Evolutionary conservation across 1,140 invertebrate species (phyloP), one percentile per base, ranked within the genome.

Genomic region (Mylabris phalerata): DNA sequence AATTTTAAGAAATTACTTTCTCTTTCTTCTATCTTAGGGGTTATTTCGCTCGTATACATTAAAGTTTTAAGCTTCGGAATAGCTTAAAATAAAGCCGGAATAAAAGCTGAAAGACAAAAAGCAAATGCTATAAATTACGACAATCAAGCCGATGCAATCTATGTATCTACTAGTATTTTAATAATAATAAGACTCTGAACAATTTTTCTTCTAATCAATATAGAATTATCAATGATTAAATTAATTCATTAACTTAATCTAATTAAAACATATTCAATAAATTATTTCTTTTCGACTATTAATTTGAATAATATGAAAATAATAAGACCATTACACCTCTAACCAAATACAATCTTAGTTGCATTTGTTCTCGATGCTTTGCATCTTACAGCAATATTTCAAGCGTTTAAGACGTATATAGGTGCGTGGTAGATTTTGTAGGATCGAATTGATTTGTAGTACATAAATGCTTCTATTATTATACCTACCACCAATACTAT

Each of bases 1-100:
- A 68, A 68, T 70, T 69, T 67, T 58, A 67, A 66, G 59, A 65
- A 67, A 65, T 55, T 55, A 48, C 45, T 46, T 60, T 58, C 56
- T 58, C 60, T 48, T 57, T 59, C 64, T 64, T 55, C 44, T 50
- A 54, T 61, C 46, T 49, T 55, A 24, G 43, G 48, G 54, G 57
- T 64, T 64, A 60, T 56, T 63, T 66, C 52, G 19, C 19, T 58
- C 59, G 64, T 63, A 57, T 59, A 64, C 61, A 60, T 64, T 66
- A 57, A 59, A 59, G 54, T 61, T 60, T 62, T 65, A 65, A 65
- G 60, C 61, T 54, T 47, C 48, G 38, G 51, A 62, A 62, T 51
- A 49, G 61, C 64, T 66, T 67, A 59, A 59, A 63, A 63, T 63
- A 45, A 63, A 63, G 59, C 44, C 55, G 61, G 57, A 57, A 62